These are phyloP conservation scores for Schizothorax lantsangensis DNA, from an alignment of 2,797 vertebrate species.

Conservation along the genomic window DNA sequence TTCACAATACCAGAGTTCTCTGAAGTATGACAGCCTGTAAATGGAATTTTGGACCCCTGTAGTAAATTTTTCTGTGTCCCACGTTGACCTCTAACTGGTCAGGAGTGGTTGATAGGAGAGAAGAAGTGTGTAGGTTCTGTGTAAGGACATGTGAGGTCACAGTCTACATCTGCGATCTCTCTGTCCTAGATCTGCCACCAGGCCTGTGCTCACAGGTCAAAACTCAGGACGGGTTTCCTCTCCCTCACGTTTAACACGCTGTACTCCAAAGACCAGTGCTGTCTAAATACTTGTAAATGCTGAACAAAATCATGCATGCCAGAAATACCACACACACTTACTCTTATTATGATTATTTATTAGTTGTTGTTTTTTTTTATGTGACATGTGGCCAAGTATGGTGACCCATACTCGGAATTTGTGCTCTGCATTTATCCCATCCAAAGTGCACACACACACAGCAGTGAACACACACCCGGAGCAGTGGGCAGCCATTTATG, in stretches of 20 bases:
- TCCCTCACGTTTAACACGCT: not conserved
- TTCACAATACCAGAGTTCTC: not conserved
- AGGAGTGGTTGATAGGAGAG: slow-evolving; percentile 7
- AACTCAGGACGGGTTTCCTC: not conserved
- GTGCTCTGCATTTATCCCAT: too few relatives aligned
- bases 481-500: too few relatives aligned
- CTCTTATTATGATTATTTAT: not conserved
- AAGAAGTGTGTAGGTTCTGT: slow-evolving; percentile 20
- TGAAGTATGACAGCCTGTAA: not conserved
- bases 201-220: slow-evolving; percentile 23
- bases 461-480: too few relatives aligned
- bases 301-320: not conserved
- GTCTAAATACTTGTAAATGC: not conserved
- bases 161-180: slow-evolving; percentile 16
- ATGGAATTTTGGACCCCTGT: slow-evolving; percentile 7
- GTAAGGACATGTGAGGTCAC: slow-evolving; percentile 34
- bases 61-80: slow-evolving; percentile 18
- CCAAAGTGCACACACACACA: too few relatives aligned
- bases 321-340: not conserved
- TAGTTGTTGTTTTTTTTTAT: too few relatives aligned
- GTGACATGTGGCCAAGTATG: too few relatives aligned
- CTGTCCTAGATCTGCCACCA: slow-evolving; percentile 40
- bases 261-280: not conserved
- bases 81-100: slow-evolving; percentile 15
- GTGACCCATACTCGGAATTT: too few relatives aligned